These are phyloP conservation scores for Muscicapa striata DNA, from an alignment of 2,797 vertebrate genomes.

Conservation along the genomic window DNA sequence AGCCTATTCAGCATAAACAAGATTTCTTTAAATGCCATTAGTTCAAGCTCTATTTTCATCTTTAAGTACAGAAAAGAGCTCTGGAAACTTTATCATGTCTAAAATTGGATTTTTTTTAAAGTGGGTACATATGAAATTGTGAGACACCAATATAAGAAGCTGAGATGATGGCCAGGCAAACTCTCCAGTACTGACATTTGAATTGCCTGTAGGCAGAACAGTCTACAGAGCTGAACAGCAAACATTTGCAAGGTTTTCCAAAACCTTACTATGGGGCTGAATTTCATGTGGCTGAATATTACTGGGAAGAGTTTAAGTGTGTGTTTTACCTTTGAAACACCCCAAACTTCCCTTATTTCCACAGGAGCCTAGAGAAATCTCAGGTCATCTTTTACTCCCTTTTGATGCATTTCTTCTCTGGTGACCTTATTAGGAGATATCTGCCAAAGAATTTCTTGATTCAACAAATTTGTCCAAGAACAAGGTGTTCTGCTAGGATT, in stretches of 20 bases:
- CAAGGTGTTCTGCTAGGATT: neutral
- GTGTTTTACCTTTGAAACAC: neutral
- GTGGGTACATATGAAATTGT: neutral
- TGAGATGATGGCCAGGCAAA: neutral
- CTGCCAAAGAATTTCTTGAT: neutral
- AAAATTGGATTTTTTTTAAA: neutral
- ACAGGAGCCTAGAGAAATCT: neutral
- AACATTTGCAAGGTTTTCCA: neutral
- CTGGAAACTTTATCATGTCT: neutral
- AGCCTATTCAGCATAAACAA: neutral
- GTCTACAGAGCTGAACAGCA: neutral
- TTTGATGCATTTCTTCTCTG: neutral
- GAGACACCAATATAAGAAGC: neutral
- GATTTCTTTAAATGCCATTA: neutral
- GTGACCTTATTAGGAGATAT: neutral
- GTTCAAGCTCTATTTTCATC: neutral
- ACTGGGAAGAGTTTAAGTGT: neutral
- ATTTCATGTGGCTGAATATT: neutral
- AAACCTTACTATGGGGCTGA: neutral
- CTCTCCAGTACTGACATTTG: neutral
- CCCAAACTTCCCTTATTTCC: neutral
- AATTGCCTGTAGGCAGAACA: neutral
- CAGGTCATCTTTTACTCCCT: neutral
- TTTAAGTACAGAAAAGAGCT: neutral
- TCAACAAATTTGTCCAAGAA: rapidly evolving